Base-by-base conservation (phyloP, 2,797 vertebrate species). In the Austrolebias charrua region DNA sequence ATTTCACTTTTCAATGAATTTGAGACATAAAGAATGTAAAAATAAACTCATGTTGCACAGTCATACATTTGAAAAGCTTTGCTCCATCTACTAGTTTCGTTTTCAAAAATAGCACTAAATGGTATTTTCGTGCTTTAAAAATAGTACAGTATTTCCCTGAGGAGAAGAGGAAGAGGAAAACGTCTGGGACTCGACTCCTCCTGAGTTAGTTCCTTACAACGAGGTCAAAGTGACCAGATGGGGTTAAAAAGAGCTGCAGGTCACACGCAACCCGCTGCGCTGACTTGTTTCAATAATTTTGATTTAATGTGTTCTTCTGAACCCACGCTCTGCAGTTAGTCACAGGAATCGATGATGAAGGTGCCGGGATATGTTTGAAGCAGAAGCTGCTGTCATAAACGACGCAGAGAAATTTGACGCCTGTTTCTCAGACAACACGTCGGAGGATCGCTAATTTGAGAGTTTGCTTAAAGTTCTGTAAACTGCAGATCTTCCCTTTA, bases 161-260 rank as follows among this genome's bases (percentile, higher is more conserved):
- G 8, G 59, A 49, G 46, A 56, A 31, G 16, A 16, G 56, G 45
- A 58, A n/a, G n/a, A 47, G 43, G n/a, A 46, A 58, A 19, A 18
- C 33, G 33, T 51, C 33, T 50, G 42, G 57, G 48, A 64, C 66
- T 69, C 67, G 19, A 58, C 74, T 44, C 57, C 55, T 74, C 66
- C 19, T 0, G 52, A 51, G 63, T 58, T 54, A 51, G 63, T 58
- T 54, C 54, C 16, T 48, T 46, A 63, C 4, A 69, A 70, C 16
- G 47, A 60, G 54, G 77, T 81, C 80, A 77, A 1, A 20, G 51
- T 18, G 72, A 76, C 62, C 53, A 60, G 50, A 77, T 75, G 66
- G 29, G 29, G 55, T 56, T 47, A 16, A 60, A 67, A 40, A 51
- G 48, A 63, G 63, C 35, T 3, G 0, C 1, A 40, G 55, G 58